phyloP scores from a whole-genome alignment of 2,888 invertebrate genomes.

The Melipona bicolor region DNA sequence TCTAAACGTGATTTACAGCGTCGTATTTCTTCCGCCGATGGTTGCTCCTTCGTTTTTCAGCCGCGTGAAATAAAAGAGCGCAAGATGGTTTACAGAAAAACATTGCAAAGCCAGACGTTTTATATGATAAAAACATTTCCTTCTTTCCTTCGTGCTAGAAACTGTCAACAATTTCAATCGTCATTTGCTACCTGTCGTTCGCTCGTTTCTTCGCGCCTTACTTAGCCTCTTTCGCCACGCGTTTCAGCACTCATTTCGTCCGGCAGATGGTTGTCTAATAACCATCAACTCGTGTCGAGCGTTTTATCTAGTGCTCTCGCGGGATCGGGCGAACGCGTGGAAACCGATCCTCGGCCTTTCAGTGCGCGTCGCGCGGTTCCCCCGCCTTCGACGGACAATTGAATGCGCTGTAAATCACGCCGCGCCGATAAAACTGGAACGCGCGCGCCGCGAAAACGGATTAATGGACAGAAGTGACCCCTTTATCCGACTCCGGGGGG shows the following conservation, averaged over 20 bases:
- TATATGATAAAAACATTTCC: too few species aligned
- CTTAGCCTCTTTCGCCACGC: too few species aligned
- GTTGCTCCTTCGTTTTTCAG: too few species aligned
- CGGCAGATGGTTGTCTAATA: conserved; percentile 41
- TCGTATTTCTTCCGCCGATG: conserved; percentile 1
- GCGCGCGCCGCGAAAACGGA: conserved; percentile 63
- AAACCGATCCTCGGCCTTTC: conserved; percentile 49
- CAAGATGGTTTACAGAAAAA: too few species aligned
- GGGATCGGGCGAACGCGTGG: background rate
- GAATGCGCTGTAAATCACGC: conserved; percentile 65
- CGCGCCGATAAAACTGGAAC: conserved; percentile 56
- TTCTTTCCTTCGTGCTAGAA: too few species aligned
- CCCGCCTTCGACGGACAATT: conserved; percentile 51
- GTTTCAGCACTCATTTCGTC: background rate
- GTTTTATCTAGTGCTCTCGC: conserved; percentile 17
- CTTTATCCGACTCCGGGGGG: conserved; percentile 55
- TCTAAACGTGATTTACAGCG: conserved; percentile 23
- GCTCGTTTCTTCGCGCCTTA: background rate
- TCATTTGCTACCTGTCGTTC: too few species aligned
- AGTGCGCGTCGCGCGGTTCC: conserved; percentile 16
- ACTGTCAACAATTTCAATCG: too few species aligned
- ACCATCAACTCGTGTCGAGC: conserved; percentile 16
- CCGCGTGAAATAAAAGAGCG: background rate
- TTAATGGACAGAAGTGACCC: conserved; percentile 68
- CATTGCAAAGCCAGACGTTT: too few species aligned